These are phyloP conservation scores for Phoenicopterus ruber DNA, from an alignment of 2,113 vertebrate species.

Conservation along the genomic window DNA sequence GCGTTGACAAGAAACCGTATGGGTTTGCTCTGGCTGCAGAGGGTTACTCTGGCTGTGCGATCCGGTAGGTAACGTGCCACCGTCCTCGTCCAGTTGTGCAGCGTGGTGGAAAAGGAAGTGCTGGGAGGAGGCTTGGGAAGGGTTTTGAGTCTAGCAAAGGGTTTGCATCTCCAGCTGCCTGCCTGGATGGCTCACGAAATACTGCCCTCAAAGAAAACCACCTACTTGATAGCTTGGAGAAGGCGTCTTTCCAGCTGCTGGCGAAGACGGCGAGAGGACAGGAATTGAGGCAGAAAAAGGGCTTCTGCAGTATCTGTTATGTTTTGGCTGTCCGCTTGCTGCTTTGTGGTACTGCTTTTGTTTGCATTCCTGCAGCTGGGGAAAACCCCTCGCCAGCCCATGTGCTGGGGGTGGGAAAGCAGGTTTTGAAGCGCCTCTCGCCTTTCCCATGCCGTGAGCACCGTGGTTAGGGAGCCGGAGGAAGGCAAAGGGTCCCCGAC, in stretches of 20 bases:
- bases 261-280: not conserved
- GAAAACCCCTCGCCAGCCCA: not conserved
- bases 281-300: not conserved
- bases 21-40: not conserved
- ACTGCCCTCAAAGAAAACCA: not conserved
- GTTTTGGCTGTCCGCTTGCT: not conserved
- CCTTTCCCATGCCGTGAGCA: not conserved
- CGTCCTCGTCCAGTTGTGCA: not conserved
- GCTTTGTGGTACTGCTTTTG: not conserved
- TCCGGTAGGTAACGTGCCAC: fast-evolving
- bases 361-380: not conserved
- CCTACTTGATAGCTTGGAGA: not conserved
- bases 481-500: not conserved
- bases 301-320: not conserved
- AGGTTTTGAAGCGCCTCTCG: not conserved
- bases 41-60: not conserved
- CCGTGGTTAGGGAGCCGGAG: not conserved
- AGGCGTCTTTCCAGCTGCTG: not conserved
- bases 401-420: not conserved
- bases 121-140: not conserved
- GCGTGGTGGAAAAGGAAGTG: not conserved
- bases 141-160: not conserved
- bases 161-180: not conserved
- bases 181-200: not conserved
- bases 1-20: fast-evolving